Evolutionary conservation across 2,113 vertebrate genomes (phyloP), one percentile per base, ranked within the genome.

Genomic region (Tupaia tana): DNA sequence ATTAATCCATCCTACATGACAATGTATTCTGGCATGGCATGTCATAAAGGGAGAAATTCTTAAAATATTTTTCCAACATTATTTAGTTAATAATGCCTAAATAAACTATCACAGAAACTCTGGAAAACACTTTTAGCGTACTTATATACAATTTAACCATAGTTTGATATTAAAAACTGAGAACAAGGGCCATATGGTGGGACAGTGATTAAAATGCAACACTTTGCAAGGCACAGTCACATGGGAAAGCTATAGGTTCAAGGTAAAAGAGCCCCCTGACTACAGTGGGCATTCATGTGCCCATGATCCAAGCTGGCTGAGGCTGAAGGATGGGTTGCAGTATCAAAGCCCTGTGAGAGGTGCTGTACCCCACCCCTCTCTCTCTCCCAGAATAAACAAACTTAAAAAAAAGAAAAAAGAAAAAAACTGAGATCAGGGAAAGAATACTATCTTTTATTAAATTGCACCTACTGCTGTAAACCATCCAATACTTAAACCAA

Each of bases 21-120:
- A 89, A n/a, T 89, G n/a, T 15, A 64, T 80, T 92, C 31, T 89
- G 61, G 43, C 56, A 52, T n/a, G 75, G 61, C 34, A 86, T 25
- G 61, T 29, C 22, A 85, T 7, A 89, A 92, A 92, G 27, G 70
- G 0, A 63, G 29, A n/a, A 91, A 79, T 31, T 79, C 31, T 89
- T 74, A 94, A 89, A 88, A 80, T 31, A 94, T 67, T 84, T 89
- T 85, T 66, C 79, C 88, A 89, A 63, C 56, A 87, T 91, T 81
- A 82, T 11, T 64, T 70, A 90, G 27, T 12, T 81, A 82, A 75
- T 81, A 43, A 89, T 81, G 20, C 58, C 61, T 19, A 94, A 85
- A 92, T 78, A 80, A 90, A 87, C 43, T 27, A 83, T 69, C 83
- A 87, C 56, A 31, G 25, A 91, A 16, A 78, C n/a, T 58, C 56